Base-by-base conservation (phyloP, 1,140 invertebrate genomes). In the Eueides isabella region DNA sequence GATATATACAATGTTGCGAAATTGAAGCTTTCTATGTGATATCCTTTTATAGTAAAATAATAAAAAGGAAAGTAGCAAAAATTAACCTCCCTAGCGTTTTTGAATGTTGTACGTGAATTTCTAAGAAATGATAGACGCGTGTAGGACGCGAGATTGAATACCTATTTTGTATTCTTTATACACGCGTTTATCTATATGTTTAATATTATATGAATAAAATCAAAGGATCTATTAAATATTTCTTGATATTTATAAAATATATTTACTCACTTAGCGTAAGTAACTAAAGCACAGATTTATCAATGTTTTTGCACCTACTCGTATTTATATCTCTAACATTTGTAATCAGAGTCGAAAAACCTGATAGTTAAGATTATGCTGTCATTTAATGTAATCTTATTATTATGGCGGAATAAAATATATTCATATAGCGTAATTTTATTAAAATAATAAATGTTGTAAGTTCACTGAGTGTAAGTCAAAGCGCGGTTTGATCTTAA, bases 141-240 rank as follows among this genome's bases (percentile, higher is more conserved):
- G 88, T 85, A 83, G 80, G 88, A 88, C 88, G 88, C 88, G 90
- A 90, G 87, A 85, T 88, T 82, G 84, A 82, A 84, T 88, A 89
- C 79, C 71, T 75, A 71, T 81, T 78, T 82, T 78, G 80, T 87
- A 87, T 86, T 88, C 86, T 77, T 80, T 86, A 84, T 88, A 85
- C 85, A 88, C 81, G 83, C 80, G 79, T 87, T 88, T 77, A 79
- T 19, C 41, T 16, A 44, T 77, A 83, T 78, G 85, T 89, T 87
- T 89, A 79, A 72, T 78, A 75, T 23, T 19, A 9, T 55, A 62
- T 67, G 23, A 41, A 76, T 23, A 55, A 44, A 19, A 9, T 55
- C 23, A 26, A 55, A 55, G 0, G 23, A 55, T 23, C 48, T 55
- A 44, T 44, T 35, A 63, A 1, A 35, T 74, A 61, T 74, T 44